A percentile compares a stretch with the other conserved stretches of the same genome.
Conservation (phyloP, 2,888 invertebrate genomes). For the Drosophila hamatofila region DNA sequence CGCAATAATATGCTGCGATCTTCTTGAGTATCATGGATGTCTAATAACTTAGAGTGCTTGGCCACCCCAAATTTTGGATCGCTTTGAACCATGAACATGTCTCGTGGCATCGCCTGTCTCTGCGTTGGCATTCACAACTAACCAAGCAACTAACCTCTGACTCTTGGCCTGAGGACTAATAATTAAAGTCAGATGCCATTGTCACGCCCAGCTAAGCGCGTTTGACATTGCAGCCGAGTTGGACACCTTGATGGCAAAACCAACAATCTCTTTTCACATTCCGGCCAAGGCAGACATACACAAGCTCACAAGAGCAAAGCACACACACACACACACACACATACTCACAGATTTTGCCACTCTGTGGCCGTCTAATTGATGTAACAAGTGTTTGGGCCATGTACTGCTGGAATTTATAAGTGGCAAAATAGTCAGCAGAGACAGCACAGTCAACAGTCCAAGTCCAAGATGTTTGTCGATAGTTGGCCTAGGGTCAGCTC, state of each 20-base stretch:
- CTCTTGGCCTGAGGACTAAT: slow-evolving; percentile 49
- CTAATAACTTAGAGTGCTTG: slow-evolving; percentile 52
- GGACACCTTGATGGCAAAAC: slow-evolving; percentile 64
- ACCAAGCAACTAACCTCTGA: slow-evolving; percentile 26
- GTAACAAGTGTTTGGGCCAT: slow-evolving; percentile 84
- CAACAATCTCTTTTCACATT: slow-evolving; percentile 66
- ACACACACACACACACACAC: slow-evolving; percentile 7
- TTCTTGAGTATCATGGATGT: neutral
- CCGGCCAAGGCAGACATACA: slow-evolving; percentile 39
- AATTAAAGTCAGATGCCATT: slow-evolving; percentile 55
- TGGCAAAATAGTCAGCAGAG: slow-evolving; percentile 75
- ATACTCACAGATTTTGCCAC: slow-evolving; percentile 38
- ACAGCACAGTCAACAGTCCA: slow-evolving; percentile 58
- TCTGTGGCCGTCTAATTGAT: slow-evolving; percentile 82
- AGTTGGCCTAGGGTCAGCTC: slow-evolving; percentile 65
- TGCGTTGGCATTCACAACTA: slow-evolving; percentile 23
- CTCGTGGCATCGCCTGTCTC: neutral
- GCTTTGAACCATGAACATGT: slow-evolving; percentile 12
- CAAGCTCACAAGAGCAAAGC: slow-evolving; percentile 8
- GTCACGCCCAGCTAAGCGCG: slow-evolving; percentile 46
- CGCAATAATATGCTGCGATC: neutral
- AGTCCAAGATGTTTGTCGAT: slow-evolving; percentile 77
- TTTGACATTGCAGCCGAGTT: slow-evolving; percentile 49
- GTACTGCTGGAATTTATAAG: slow-evolving; percentile 81
- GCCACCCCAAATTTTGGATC: neutral